A percentile compares a stretch with the other conserved stretches of the same genome.
phyloP scores from a whole-genome alignment of 2,888 invertebrate species.

The Dasypogon diadema region DNA sequence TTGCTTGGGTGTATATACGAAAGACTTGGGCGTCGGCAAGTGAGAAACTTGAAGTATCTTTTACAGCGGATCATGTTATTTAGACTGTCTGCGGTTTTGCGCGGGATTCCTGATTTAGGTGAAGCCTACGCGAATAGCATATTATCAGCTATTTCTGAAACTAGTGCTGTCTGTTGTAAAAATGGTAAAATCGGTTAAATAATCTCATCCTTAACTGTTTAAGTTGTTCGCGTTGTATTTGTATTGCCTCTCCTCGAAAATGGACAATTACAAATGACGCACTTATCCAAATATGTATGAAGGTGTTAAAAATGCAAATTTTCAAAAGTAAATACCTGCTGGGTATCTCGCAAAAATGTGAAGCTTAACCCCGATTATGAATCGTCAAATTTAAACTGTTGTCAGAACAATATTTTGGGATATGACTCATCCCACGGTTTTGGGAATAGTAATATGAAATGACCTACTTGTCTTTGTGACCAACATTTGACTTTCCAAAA shows the following conservation, averaged over 20 bases:
- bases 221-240: too few species aligned
- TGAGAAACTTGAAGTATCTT: conserved; percentile 21
- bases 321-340: background rate
- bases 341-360: background rate
- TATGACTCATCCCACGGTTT: background rate
- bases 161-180: background rate
- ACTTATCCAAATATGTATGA: background rate
- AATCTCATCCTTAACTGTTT: too few species aligned
- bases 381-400: background rate
- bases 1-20: conserved; percentile 24
- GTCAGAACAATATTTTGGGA: conserved; percentile 4
- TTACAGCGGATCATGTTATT: background rate
- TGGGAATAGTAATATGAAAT: background rate
- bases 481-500: conserved; percentile 23
- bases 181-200: too few species aligned
- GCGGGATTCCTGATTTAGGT: conserved; percentile 34
- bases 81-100: conserved; percentile 20
- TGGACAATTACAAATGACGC: background rate
- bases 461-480: background rate
- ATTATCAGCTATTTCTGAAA: background rate
- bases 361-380: background rate
- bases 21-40: conserved; percentile 41
- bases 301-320: conserved; percentile 20
- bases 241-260: too few species aligned
- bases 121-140: conserved; percentile 15